Conservation (phyloP, 1,140 invertebrate species). For the Drosophila ironensis region DNA sequence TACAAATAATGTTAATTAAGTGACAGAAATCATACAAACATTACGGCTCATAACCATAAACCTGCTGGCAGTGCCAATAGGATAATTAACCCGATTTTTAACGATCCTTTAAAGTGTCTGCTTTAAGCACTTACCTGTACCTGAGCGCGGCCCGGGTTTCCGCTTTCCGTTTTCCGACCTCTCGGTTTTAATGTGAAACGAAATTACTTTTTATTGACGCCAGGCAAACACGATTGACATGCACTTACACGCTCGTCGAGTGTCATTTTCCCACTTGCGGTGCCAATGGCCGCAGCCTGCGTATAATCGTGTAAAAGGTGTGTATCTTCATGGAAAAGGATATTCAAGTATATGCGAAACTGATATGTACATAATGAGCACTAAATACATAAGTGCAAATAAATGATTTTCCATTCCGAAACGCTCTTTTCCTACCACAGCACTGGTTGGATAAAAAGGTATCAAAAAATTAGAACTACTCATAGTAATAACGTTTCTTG, state of each 20-base stretch:
- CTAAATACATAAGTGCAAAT: too few relatives aligned
- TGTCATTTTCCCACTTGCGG: slow-evolving; percentile 43
- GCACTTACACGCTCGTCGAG: slow-evolving; percentile 55
- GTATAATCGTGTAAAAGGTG: background rate
- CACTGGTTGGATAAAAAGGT: too few relatives aligned
- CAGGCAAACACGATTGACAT: slow-evolving; percentile 64
- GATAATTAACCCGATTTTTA: slow-evolving; percentile 27
- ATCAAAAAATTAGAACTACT: too few relatives aligned
- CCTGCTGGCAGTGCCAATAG: slow-evolving; percentile 9
- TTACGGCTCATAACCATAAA: slow-evolving; percentile 18
- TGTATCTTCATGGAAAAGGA: background rate
- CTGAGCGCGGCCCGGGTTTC: background rate
- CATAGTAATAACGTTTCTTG: too few relatives aligned
- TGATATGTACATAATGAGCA: slow-evolving; percentile 17
- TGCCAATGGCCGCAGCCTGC: slow-evolving; percentile 9
- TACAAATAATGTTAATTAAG: background rate
- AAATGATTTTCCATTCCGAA: slow-evolving; percentile 6
- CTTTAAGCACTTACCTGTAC: slow-evolving; percentile 34
- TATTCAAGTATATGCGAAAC: slow-evolving; percentile 7
- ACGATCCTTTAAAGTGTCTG: slow-evolving; percentile 12
- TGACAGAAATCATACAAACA: background rate
- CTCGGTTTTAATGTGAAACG: slow-evolving; percentile 44
- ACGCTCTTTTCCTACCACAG: background rate
- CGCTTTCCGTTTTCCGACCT: slow-evolving; percentile 1
- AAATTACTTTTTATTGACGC: slow-evolving; percentile 61